Conservation (phyloP, 2,888 invertebrate species). For the Hirtodrosophila alboralis region DNA sequence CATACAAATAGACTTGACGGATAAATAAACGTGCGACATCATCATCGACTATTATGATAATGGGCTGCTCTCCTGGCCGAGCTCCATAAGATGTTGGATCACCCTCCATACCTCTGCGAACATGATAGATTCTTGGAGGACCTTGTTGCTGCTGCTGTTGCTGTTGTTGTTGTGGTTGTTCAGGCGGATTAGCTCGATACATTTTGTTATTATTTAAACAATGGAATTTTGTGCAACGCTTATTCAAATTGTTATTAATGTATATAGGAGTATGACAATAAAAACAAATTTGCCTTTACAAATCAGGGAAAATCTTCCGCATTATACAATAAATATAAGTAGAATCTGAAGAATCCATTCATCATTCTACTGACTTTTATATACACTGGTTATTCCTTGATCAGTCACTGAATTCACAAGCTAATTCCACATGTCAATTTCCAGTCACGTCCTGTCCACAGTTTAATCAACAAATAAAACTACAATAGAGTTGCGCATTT, state of each 20-base stretch:
- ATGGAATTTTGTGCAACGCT: no score
- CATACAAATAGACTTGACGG: constrained; percentile 2
- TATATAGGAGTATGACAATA: no score
- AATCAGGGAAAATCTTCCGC: no score
- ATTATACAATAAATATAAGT: constrained; percentile 6
- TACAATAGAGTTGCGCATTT: constrained; percentile 22
- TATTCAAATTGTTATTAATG: no score
- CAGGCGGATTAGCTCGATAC: no score
- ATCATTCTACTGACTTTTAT: constrained; percentile 29
- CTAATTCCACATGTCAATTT: constrained; percentile 45
- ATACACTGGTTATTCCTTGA: constrained; percentile 43
- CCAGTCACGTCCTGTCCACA: constrained; percentile 58
- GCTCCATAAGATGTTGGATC: no score
- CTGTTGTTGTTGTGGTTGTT: no score
- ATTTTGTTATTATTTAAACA: neutral
- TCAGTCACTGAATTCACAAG: constrained; percentile 25
- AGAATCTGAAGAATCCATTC: constrained; percentile 15
- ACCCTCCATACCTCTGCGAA: no score
- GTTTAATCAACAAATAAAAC: constrained; percentile 32
- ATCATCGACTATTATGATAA: constrained; percentile 7
- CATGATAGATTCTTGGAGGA: no score
- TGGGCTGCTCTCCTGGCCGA: neutral
- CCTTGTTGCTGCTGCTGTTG: no score
- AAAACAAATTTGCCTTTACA: no score
- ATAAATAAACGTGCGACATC: neutral